Evolutionary conservation across 2,888 invertebrate genomes (phyloP).

Genomic region (Hirtodrosophila histrioides): DNA sequence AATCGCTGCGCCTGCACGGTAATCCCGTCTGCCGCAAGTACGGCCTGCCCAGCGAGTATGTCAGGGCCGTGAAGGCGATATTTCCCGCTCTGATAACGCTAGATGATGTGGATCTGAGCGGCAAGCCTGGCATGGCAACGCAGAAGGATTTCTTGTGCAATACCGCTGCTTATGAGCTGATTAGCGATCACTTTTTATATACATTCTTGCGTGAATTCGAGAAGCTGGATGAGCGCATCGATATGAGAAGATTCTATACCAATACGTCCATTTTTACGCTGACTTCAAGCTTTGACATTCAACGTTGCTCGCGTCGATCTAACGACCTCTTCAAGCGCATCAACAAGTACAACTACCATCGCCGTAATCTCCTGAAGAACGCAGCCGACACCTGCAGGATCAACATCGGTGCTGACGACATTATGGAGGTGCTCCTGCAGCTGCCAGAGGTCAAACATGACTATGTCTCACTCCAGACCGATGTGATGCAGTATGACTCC

Average conservation of each 20-base stretch:
- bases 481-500: conserved; percentile 56
- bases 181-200: conserved; percentile 68
- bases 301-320: conserved; percentile 33
- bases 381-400: conserved; percentile 59
- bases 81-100: conserved; percentile 75
- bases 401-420: conserved; percentile 69
- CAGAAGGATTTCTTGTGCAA: conserved; percentile 80
- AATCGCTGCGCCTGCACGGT: conserved; percentile 75
- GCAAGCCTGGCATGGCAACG: conserved; percentile 53
- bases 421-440: conserved; percentile 69
- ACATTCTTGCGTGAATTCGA: conserved; percentile 76
- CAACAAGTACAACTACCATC: conserved; percentile 68
- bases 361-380: conserved; percentile 71
- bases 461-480: conserved; percentile 73
- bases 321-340: conserved; percentile 67
- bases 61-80: conserved; percentile 64
- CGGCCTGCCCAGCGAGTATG: conserved; percentile 75
- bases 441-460: conserved; percentile 75
- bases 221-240: conserved; percentile 50
- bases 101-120: conserved; percentile 75
- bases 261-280: conserved; percentile 76
- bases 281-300: conserved; percentile 70
- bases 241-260: conserved; percentile 50
- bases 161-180: conserved; percentile 77
- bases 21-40: conserved; percentile 80